These are phyloP conservation scores for Oegoconia quadripuncta DNA, from an alignment of 2,888 invertebrate species.

Conservation along the genomic window DNA sequence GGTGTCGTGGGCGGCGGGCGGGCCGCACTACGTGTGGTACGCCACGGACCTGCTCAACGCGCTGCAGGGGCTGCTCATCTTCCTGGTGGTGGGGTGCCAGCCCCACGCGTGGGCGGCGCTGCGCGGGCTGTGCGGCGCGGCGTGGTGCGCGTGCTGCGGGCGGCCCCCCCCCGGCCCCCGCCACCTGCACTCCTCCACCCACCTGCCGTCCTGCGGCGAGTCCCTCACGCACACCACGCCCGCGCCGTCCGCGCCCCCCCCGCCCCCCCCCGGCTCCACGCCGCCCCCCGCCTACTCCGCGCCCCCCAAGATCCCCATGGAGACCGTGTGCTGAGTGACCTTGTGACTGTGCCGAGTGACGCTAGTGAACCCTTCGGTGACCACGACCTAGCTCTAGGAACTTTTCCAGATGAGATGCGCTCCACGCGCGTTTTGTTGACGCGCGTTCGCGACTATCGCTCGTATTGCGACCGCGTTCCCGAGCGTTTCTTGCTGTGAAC, in stretches of 20 bases:
- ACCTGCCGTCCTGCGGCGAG: slow-evolving; percentile 89
- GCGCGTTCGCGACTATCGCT: no score
- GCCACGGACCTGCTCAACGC: slow-evolving; percentile 91
- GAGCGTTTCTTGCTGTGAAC: no score
- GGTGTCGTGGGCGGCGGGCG: slow-evolving; percentile 90
- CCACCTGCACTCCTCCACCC: slow-evolving; percentile 86
- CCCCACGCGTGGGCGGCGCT: slow-evolving; percentile 83
- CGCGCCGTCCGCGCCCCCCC: slow-evolving; percentile 84
- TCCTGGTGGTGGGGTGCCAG: slow-evolving; percentile 93
- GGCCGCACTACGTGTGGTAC: slow-evolving; percentile 90
- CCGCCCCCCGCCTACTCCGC: slow-evolving; percentile 73
- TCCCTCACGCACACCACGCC: slow-evolving; percentile 85
- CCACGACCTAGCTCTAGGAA: slow-evolving; percentile 14
- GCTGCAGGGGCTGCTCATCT: slow-evolving; percentile 92
- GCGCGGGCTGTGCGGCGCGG: slow-evolving; percentile 48
- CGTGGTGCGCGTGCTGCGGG: slow-evolving; percentile 68
- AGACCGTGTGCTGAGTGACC: slow-evolving; percentile 78
- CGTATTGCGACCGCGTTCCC: no score
- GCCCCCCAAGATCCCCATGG: slow-evolving; percentile 76
- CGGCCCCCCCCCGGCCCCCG: slow-evolving; percentile 58
- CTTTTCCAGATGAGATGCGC: no score
- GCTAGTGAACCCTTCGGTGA: no score
- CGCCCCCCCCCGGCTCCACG: slow-evolving; percentile 71
- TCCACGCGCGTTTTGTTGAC: no score
- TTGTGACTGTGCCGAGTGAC: slow-evolving; percentile 14